Evolutionary conservation across 2,797 vertebrate genomes (phyloP), one percentile per base, ranked within the genome.

Genomic region (Morus bassanus): DNA sequence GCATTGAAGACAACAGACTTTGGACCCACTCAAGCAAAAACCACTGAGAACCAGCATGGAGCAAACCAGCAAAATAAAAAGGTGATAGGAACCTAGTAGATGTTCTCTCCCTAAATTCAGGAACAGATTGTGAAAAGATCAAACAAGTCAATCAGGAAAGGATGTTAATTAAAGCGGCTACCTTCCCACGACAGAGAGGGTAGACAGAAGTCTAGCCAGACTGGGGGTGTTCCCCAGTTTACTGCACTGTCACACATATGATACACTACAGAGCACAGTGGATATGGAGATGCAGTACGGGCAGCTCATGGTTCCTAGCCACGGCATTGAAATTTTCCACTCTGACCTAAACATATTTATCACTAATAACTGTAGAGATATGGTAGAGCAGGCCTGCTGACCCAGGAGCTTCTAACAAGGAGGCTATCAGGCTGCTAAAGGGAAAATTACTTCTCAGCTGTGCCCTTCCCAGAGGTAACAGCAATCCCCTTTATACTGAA

Each of bases 211-310:
- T 17, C 51, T 35, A 74, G 60, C 5, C 63, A 82, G 61, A 24
- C 24, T 43, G 18, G 0, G 0, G 46, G 59, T 37, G 72, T 18
- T 53, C 13, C n/a, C 51, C 74, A 48, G 41, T 27, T 74, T 5
- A 48, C 0, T 21, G 19, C n/a, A 11, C 43, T 22, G 35, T 51
- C 77, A 67, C 67, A 48, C 4, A 2, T 9, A 7, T 1, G 1
- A 14, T 7, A 11, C 1, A 8, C 28, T 18, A 4, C 15, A 35
- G 31, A 45, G 45, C 30, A 50, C 2, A 1, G n/a, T 3, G 33
- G 27, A 7, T 3, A 48, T 2, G 33, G 41, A 48, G 15, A 43
- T 0, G 2, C 23, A n/a, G 53, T 0, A 65, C 46, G 33, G 50
- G 51, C 68, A 54, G 82, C 54, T 74, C 77, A 12, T 1, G 5